Evolutionary conservation across 2,888 invertebrate genomes (phyloP).

Genomic region (Synergus umbraculus): DNA sequence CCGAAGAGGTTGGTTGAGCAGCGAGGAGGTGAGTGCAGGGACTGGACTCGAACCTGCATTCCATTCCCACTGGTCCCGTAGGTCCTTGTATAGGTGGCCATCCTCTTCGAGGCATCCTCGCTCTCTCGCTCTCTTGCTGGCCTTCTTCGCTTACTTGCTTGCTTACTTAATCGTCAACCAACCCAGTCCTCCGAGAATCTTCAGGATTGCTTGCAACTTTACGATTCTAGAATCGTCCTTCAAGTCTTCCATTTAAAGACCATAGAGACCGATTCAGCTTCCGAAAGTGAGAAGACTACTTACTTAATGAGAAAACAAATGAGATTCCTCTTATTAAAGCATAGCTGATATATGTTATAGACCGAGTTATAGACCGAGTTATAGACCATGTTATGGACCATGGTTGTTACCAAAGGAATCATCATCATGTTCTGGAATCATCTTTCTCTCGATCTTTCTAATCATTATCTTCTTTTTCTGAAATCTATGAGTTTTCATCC

Average conservation of each 20-base stretch:
- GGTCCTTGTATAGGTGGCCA: conserved; percentile 75
- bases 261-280: conserved; percentile 19
- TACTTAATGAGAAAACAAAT: conserved; percentile 2
- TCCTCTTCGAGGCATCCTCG: conserved; percentile 60
- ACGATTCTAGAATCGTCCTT: conserved; percentile 30
- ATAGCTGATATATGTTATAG: neutral
- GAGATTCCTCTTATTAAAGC: neutral
- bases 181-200: conserved; percentile 46
- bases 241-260: conserved; percentile 22
- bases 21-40: conserved; percentile 65
- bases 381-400: too few relatives aligned
- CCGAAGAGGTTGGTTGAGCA: conserved; percentile 61
- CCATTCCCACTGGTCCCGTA: conserved; percentile 77
- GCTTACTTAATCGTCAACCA: conserved; percentile 59
- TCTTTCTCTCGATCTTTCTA: neutral
- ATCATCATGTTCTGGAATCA: neutral
- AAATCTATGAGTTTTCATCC: conserved; percentile 6
- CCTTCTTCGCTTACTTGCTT: conserved; percentile 56
- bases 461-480: neutral
- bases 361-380: too few relatives aligned
- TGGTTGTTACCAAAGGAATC: neutral
- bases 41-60: conserved; percentile 76
- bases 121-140: conserved; percentile 49
- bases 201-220: conserved; percentile 36
- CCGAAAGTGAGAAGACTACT: conserved; percentile 30